These are phyloP conservation scores for Malurus leucopterus DNA, from an alignment of 2,797 vertebrate genomes.

Conservation along the genomic window DNA sequence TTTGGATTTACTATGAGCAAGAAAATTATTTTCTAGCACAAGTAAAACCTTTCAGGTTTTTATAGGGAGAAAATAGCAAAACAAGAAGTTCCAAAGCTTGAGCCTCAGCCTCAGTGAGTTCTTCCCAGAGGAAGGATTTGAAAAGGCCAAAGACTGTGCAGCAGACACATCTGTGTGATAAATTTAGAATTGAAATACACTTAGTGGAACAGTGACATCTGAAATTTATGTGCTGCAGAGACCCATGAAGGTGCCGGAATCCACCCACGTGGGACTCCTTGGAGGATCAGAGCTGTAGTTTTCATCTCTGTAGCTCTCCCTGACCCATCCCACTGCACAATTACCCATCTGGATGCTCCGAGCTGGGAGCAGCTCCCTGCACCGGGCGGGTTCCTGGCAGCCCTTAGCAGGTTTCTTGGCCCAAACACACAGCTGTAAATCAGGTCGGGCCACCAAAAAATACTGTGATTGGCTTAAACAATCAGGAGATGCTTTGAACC, in stretches of 20 bases:
- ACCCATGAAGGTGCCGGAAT: not conserved
- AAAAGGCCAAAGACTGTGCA: not conserved
- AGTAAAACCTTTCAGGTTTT: not conserved
- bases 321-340: not conserved
- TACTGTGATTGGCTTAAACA: not conserved
- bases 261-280: not conserved
- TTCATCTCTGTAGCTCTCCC: not conserved
- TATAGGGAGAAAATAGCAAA: not conserved
- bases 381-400: not conserved
- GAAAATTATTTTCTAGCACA: not conserved
- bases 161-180: conserved; percentile 14
- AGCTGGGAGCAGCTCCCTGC: not conserved
- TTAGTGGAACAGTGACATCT: not conserved
- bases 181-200: not conserved
- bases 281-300: not conserved
- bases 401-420: not conserved
- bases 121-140: not conserved
- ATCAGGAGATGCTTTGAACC: not conserved
- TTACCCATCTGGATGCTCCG: not conserved
- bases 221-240: not conserved
- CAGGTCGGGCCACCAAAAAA: not conserved
- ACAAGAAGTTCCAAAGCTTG: not conserved
- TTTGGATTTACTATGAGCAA: not conserved
- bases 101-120: not conserved
- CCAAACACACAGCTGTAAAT: not conserved